Evolutionary conservation across 2,888 invertebrate species (phyloP).

Genomic region (Melieria crassipennis): DNA sequence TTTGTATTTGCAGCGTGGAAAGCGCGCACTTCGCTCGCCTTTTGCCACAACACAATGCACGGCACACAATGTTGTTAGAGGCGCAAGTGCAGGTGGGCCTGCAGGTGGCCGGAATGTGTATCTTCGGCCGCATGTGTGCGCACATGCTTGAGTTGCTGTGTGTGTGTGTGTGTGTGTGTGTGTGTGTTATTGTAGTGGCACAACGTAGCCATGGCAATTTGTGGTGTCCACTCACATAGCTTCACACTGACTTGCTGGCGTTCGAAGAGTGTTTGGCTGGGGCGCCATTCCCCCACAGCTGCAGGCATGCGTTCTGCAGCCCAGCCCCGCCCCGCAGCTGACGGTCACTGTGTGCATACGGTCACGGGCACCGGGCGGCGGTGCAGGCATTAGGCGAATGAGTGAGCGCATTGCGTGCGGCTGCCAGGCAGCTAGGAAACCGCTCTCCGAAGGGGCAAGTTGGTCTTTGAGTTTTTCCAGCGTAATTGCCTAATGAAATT

Average conservation of each 20-base stretch:
- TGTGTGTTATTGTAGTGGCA: constrained; percentile 29
- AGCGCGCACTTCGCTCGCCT: not conserved
- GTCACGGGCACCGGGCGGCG: too few relatives aligned
- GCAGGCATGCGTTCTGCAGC: not conserved
- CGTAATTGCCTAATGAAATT: too few relatives aligned
- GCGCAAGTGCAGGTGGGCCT: too few relatives aligned
- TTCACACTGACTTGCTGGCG: not conserved
- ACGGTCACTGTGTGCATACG: constrained; percentile 8
- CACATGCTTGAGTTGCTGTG: not conserved
- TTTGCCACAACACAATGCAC: not conserved
- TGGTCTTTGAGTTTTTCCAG: too few relatives aligned
- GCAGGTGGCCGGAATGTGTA: not conserved
- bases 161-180: constrained; percentile 11
- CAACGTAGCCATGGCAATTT: constrained; percentile 42
- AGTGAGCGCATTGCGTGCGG: too few relatives aligned
- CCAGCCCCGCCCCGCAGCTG: not conserved
- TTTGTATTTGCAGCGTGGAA: not conserved
- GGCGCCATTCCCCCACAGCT: not conserved
- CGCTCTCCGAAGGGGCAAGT: too few relatives aligned
- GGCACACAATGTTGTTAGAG: too few relatives aligned
- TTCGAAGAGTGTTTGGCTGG: not conserved
- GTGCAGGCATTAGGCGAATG: too few relatives aligned
- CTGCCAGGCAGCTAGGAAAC: too few relatives aligned
- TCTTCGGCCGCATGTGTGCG: constrained; percentile 1
- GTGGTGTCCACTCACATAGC: constrained; percentile 27